These are phyloP conservation scores for Embidobia sp. DNA, from an alignment of 2,888 invertebrate species.

Conservation along the genomic window DNA sequence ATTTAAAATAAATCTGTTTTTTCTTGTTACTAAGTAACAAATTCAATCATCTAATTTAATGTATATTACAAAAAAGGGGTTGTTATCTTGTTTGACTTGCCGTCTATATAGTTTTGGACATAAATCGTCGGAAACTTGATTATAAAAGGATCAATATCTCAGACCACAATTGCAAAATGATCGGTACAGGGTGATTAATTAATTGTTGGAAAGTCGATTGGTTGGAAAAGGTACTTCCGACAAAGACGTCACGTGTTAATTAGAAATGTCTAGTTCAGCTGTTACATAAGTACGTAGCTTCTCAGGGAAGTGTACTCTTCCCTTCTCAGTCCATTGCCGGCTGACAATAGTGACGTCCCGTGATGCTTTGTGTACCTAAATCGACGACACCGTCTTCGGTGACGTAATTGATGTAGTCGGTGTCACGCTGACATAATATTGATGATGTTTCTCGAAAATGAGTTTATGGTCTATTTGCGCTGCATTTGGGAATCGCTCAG, in stretches of 20 bases:
- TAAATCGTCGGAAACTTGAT: too few relatives aligned
- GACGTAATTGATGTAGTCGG: constrained; percentile 60
- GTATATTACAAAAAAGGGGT: too few relatives aligned
- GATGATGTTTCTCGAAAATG: constrained; percentile 53
- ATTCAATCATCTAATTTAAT: too few relatives aligned
- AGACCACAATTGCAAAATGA: not conserved
- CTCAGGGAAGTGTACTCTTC: constrained; percentile 50
- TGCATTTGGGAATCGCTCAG: constrained; percentile 44
- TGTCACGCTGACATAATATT: constrained; percentile 57
- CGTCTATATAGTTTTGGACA: too few relatives aligned
- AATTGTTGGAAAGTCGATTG: constrained; percentile 34
- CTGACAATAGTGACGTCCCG: constrained; percentile 53
- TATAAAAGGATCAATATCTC: not conserved
- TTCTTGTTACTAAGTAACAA: too few relatives aligned
- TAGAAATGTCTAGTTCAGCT: constrained; percentile 59
- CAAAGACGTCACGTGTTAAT: constrained; percentile 58
- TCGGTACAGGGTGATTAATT: constrained; percentile 38
- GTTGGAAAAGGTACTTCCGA: constrained; percentile 34
- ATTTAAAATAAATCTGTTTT: too few relatives aligned
- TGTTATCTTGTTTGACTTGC: too few relatives aligned
- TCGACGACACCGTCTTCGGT: constrained; percentile 48
- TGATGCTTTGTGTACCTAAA: constrained; percentile 58
- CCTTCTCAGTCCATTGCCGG: constrained; percentile 36
- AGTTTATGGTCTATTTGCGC: constrained; percentile 55
- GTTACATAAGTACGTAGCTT: constrained; percentile 55